These are phyloP conservation scores for Dunckerocampus dactyliophorus DNA, from an alignment of 2,113 vertebrate genomes.

Conservation along the genomic window DNA sequence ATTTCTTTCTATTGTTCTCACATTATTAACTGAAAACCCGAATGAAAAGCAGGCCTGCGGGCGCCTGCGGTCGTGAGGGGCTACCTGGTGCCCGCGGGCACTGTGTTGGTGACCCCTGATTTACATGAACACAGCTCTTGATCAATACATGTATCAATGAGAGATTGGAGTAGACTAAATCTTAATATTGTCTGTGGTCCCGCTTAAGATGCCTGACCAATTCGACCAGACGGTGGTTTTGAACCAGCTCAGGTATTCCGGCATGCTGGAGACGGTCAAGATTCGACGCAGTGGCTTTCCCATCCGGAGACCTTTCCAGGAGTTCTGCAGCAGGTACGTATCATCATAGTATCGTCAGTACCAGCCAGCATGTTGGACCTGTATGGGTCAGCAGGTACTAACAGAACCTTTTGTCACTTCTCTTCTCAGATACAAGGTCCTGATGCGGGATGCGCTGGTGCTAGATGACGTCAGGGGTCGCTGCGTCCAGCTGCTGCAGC, in stretches of 20 bases:
- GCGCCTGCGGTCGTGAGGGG: no score
- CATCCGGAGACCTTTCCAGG: conserved; percentile 83
- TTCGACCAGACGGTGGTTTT: conserved; percentile 94
- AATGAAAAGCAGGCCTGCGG: no score
- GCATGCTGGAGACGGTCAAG: conserved; percentile 94
- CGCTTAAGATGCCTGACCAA: conserved; percentile 85
- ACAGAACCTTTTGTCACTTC: neutral
- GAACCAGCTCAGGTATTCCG: conserved; percentile 95
- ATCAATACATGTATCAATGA: no score
- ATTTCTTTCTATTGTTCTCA: no score
- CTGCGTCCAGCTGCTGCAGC: conserved; percentile 79
- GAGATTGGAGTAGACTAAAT: no score
- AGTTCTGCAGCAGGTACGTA: conserved; percentile 87
- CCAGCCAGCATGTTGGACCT: neutral
- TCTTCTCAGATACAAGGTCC: conserved; percentile 80
- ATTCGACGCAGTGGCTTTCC: conserved; percentile 92
- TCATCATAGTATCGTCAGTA: neutral
- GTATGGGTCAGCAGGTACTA: no score
- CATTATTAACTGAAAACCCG: no score
- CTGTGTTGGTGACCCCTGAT: no score
- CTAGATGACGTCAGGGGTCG: conserved; percentile 78
- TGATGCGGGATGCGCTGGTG: conserved; percentile 74
- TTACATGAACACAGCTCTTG: no score
- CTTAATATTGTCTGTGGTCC: no score
- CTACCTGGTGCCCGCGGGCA: no score